These are phyloP conservation scores for Drosophila novamexicana DNA, from an alignment of 1,140 invertebrate species.

Conservation along the genomic window DNA sequence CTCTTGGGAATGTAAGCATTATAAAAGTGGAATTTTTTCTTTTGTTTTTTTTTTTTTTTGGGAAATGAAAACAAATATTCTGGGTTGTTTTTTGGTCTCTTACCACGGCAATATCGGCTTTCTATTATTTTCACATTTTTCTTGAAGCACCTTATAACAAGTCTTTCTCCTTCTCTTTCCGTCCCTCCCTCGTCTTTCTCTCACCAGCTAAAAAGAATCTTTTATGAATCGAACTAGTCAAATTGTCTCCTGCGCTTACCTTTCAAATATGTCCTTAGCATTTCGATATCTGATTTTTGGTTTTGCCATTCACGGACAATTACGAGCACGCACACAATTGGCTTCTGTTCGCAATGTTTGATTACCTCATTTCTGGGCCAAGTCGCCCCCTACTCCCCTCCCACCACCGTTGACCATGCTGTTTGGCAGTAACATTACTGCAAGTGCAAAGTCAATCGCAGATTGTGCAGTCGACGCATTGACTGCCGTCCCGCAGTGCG, in stretches of 20 bases:
- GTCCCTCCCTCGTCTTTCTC: too few relatives aligned
- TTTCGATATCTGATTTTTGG: constrained; percentile 37
- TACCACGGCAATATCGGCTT: too few relatives aligned
- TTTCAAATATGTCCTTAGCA: constrained; percentile 38
- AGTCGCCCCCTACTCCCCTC: not conserved
- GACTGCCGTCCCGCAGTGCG: constrained; percentile 64
- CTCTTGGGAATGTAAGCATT: too few relatives aligned
- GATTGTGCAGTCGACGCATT: constrained; percentile 56
- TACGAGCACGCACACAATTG: constrained; percentile 56
- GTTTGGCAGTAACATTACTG: constrained; percentile 43
- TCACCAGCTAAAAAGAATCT: too few relatives aligned
- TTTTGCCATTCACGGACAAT: constrained; percentile 50
- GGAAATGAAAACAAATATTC: not conserved
- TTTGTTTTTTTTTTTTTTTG: too few relatives aligned
- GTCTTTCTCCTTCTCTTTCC: too few relatives aligned
- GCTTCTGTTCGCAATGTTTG: constrained; percentile 41
- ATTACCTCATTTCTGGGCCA: constrained; percentile 65
- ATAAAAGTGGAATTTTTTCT: too few relatives aligned
- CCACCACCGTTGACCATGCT: not conserved
- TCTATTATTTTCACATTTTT: too few relatives aligned
- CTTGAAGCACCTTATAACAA: too few relatives aligned
- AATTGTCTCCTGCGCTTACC: constrained; percentile 19
- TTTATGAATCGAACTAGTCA: not conserved
- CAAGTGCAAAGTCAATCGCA: constrained; percentile 40
- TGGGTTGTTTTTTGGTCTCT: not conserved